Percentiles rank a stretch among this genome's conserved stretches.
phyloP scores from a whole-genome alignment of 2,888 invertebrate genomes.

The Tetranychus piercei region DNA sequence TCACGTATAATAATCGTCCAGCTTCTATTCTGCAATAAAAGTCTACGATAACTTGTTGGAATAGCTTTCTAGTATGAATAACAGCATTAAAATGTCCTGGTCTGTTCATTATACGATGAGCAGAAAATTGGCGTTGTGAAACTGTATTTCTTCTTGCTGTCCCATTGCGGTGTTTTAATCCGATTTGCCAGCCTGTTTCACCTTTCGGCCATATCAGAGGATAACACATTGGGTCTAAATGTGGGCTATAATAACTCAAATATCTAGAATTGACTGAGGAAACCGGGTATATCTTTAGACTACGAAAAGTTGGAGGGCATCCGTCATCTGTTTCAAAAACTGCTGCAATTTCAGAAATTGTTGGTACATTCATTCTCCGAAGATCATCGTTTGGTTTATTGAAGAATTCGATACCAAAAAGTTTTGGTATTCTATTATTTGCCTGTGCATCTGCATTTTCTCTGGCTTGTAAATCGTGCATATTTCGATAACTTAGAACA shows the following conservation, averaged over 20 bases:
- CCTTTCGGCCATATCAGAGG: too few relatives aligned
- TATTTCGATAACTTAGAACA: neutral
- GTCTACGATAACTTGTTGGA: slow-evolving; percentile 29
- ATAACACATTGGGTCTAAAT: too few relatives aligned
- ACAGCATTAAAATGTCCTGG: neutral
- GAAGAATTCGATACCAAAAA: slow-evolving; percentile 10
- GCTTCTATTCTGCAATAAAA: slow-evolving; percentile 29
- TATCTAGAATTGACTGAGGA: neutral
- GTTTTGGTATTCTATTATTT: neutral
- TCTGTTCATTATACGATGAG: neutral
- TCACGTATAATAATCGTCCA: slow-evolving; percentile 26
- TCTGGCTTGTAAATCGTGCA: neutral
- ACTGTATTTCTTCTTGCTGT: neutral
- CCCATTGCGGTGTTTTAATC: neutral
- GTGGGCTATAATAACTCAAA: slow-evolving; percentile 19
- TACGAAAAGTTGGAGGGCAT: slow-evolving; percentile 24
- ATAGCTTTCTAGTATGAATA: neutral
- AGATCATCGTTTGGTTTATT: slow-evolving; percentile 12
- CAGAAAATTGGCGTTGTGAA: neutral
- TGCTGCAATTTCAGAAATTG: slow-evolving; percentile 12
- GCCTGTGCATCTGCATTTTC: neutral
- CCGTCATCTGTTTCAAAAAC: slow-evolving; percentile 23
- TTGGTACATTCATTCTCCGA: slow-evolving; percentile 15
- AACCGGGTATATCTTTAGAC: slow-evolving; percentile 18
- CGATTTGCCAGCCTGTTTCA: slow-evolving; percentile 20